Base-by-base conservation (phyloP, 2,113 vertebrate species). In the Apteryx mantelli region DNA sequence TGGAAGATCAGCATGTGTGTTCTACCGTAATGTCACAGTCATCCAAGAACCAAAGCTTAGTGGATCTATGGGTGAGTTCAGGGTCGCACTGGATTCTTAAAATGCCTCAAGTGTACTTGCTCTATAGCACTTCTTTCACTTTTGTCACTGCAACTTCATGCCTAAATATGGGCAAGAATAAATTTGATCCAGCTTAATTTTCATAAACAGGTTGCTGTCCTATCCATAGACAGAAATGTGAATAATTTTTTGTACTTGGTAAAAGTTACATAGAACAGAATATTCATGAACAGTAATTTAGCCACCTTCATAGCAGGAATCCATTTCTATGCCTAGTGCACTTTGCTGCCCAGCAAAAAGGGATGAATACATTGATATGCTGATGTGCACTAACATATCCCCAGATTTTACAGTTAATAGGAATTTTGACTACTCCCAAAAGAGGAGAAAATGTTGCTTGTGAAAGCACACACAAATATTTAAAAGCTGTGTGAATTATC, bases 11-110 rank as follows among this genome's bases (percentile, higher is more conserved):
- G 16, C 61, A 5, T 85, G 85, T 6, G 58, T 93, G 11, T 63
- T 88, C 61, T 93, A 70, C 91, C 81, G 61, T 48, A 94, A 92
- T 88, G 68, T 26, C 7, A 64, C 55, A 12, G 46, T 44, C 52
- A 77, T 76, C 52, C 96, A 96, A 82, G 97, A 97, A 44, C 84
- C 97, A 75, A 94, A 89, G 88, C 61, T 78, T 75, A 94, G 61
- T 56, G 75, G 88, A 44, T 88, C 82, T 81, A 53, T 94, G 91
- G 97, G 97, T 98, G 77, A 84, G 94, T 10, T 56, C 38, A 28
- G 60, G 32, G 26, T 87, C 42, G 79, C 10, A n/a, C 13, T 55
- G 52, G 20, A 34, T 46, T 34, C 56, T 73, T 52, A 52, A 69
- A n/a, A 50, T 61, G 24, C n/a, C 52, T 66, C 18, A 30, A 32